Evolutionary conservation across 2,113 vertebrate genomes (phyloP), one percentile per base, ranked within the genome.

Genomic region (Cygnus atratus): DNA sequence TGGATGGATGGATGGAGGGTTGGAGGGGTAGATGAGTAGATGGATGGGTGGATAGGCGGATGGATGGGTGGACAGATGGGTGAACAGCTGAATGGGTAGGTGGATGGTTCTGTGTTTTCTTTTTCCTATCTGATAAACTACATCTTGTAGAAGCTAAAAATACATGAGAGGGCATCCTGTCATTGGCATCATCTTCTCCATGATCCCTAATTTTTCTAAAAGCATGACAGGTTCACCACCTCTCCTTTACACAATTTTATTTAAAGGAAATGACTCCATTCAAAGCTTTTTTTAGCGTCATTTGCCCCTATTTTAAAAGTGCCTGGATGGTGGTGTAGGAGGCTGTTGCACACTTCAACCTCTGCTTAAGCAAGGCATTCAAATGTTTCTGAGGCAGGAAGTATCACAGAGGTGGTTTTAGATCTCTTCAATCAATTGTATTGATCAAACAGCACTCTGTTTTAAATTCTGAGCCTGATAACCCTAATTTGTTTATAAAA

Each of bases 401-500:
- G 63, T 19, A 70, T 76, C 88, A 77, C 55, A 82, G 87, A 79
- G 84, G 84, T 41, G 67, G 37, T 33, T 80, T 96, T 73, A 87
- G 84, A 94, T 80, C 81, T 96, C 84, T 91, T 29, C 37, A 57
- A 37, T 97, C 91, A 37, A 95, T 96, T 73, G 17, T 91, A 96
- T 96, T 95, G 93, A 93, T 71, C 84, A 82, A 93, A 83, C 74
- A 35, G 70, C 29, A 55, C 63, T 95, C 81, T 24, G 2, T 65
- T 96, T 93, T 50, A 95, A 89, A 93, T 91, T 82, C 92, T 43
- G n/a, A 91, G 87, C 39, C 84, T 89, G 88, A 91, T 92, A 92
- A 44, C 67, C 81, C 77, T 94, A 77, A 94, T 92, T 96, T 92
- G 88, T 93, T 96, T 96, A 84, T 94, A 94, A 95, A 93, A 89